phyloP scores from a whole-genome alignment of 1,140 invertebrate genomes.

The Monochamus saltuarius region DNA sequence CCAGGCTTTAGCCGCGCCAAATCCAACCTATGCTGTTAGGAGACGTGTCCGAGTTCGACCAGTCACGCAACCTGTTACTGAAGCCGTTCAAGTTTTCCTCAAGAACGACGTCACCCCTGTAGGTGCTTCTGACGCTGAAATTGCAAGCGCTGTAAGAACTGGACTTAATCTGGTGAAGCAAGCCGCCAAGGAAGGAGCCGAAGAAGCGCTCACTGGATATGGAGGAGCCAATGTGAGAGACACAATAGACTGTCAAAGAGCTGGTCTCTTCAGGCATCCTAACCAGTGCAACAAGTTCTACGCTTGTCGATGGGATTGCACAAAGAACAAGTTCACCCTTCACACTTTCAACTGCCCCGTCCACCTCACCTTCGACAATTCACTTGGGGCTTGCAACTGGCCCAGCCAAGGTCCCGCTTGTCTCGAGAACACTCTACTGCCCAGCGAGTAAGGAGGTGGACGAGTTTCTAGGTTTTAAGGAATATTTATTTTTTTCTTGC shows the following conservation, averaged over 20 bases:
- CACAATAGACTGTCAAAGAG: conserved; percentile 69
- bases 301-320: conserved; percentile 79
- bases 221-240: conserved; percentile 41
- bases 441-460: conserved; percentile 38
- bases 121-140: conserved; percentile 25
- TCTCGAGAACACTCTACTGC: conserved; percentile 64
- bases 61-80: conserved; percentile 27
- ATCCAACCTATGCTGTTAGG: conserved; percentile 16
- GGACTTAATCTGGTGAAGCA: conserved; percentile 39
- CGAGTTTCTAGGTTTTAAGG: neutral
- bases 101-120: conserved; percentile 21
- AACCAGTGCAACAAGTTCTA: conserved; percentile 84
- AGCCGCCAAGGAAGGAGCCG: conserved; percentile 32
- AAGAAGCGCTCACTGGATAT: conserved; percentile 15
- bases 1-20: conserved; percentile 17
- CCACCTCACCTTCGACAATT: conserved; percentile 75
- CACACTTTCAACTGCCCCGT: conserved; percentile 81
- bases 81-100: conserved; percentile 20
- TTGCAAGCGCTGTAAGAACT: conserved; percentile 33
- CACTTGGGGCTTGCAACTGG: conserved; percentile 78
- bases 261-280: conserved; percentile 80
- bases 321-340: conserved; percentile 74
- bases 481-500: conserved; percentile 15
- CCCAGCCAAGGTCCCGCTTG: conserved; percentile 78
- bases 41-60: conserved; percentile 26